Evolutionary conservation across 2,888 invertebrate species (phyloP).

Genomic region (Dendrolimus houi): DNA sequence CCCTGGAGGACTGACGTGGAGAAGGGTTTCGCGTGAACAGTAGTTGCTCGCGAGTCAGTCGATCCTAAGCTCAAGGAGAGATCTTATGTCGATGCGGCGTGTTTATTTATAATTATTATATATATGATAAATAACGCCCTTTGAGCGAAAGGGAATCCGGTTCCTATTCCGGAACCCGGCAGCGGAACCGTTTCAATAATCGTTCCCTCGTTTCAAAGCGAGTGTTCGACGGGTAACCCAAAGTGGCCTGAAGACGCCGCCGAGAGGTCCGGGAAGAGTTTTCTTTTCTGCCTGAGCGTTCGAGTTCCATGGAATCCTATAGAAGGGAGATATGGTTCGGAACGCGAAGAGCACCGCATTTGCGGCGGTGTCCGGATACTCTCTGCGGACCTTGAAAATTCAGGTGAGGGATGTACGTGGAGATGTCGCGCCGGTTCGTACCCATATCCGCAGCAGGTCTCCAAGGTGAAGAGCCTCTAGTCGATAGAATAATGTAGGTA

Average conservation of each 20-base stretch:
- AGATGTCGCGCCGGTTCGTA: slow-evolving; percentile 68
- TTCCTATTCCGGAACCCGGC: too few relatives aligned
- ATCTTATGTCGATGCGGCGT: slow-evolving; percentile 42
- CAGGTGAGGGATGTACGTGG: slow-evolving; percentile 41
- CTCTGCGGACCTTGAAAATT: slow-evolving; percentile 49
- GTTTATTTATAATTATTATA: too few relatives aligned
- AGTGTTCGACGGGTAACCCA: too few relatives aligned
- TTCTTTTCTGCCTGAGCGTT: slow-evolving; percentile 63
- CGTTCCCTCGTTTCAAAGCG: too few relatives aligned
- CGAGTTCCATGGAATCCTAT: slow-evolving; percentile 64
- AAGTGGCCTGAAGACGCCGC: slow-evolving; percentile 20
- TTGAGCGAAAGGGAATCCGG: too few relatives aligned
- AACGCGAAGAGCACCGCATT: slow-evolving; percentile 43
- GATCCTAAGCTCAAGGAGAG: slow-evolving; percentile 57
- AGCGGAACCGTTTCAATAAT: too few relatives aligned
- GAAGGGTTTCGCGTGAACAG: slow-evolving; percentile 70
- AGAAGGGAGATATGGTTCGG: slow-evolving; percentile 70
- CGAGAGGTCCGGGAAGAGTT: slow-evolving; percentile 71
- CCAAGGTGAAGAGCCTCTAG: slow-evolving; percentile 83
- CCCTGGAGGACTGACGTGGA: slow-evolving; percentile 77
- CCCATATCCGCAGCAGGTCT: slow-evolving; percentile 86
- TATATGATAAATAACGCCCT: too few relatives aligned
- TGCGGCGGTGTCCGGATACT: slow-evolving; percentile 38
- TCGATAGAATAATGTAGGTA: slow-evolving; percentile 79
- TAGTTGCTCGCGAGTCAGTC: slow-evolving; percentile 76